phyloP scores from a whole-genome alignment of 2,888 invertebrate genomes.

The Leptopilina syphax region DNA sequence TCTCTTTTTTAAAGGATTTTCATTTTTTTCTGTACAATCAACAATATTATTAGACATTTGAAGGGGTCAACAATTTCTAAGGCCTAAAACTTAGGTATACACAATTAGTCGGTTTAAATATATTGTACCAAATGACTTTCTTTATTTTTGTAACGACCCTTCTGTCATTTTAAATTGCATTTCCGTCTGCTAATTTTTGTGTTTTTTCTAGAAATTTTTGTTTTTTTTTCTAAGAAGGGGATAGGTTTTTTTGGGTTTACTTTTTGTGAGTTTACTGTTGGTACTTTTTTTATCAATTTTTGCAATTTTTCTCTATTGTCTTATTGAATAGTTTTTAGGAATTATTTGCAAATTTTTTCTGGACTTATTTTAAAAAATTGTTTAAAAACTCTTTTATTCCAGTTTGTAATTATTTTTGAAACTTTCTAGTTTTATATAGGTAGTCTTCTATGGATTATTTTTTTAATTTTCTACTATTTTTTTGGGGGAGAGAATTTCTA shows the following conservation, averaged over 20 bases:
- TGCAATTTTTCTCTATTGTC: no score
- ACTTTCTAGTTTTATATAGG: no score
- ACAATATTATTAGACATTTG: conserved; percentile 65
- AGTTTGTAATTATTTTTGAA: no score
- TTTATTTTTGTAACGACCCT: conserved; percentile 34
- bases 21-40: conserved; percentile 58
- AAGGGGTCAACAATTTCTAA: conserved; percentile 69
- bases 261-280: background rate
- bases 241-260: conserved; percentile 6
- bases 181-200: background rate
- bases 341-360: no score
- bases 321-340: no score
- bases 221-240: background rate
- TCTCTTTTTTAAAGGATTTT: conserved; percentile 32
- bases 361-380: no score
- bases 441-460: no score
- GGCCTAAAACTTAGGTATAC: conserved; percentile 72
- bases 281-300: no score
- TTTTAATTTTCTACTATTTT: no score
- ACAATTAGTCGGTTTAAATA: conserved; percentile 46
- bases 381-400: no score
- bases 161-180: conserved; percentile 21
- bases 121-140: conserved; percentile 34
- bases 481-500: no score
- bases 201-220: background rate